phyloP scores from a whole-genome alignment of 2,888 invertebrate species.

The Cheilosia variabilis region DNA sequence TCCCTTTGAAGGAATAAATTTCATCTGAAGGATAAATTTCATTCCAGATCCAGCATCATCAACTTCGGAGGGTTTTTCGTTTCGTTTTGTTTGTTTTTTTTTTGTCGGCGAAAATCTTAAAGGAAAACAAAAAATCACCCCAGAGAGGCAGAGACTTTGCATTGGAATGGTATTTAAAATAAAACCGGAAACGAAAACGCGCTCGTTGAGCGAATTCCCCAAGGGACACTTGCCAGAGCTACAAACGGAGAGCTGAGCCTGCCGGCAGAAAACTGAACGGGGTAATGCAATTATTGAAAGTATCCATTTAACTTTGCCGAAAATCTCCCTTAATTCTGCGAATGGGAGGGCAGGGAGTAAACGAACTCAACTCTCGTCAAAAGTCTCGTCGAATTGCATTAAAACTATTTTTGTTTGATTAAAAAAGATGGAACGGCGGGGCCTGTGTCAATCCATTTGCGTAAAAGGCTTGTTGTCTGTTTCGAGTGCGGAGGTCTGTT shows the following conservation, averaged over 20 bases:
- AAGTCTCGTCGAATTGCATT: slow-evolving; percentile 75
- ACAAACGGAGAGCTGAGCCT: slow-evolving; percentile 1
- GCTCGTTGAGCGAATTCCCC: slow-evolving; percentile 61
- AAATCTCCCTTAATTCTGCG: slow-evolving; percentile 69
- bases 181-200: slow-evolving; percentile 18
- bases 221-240: slow-evolving; percentile 55
- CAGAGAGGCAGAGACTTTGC: slow-evolving; percentile 39
- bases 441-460: slow-evolving; percentile 71
- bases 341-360: slow-evolving; percentile 31
- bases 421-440: slow-evolving; percentile 48
- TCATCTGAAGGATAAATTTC: slow-evolving; percentile 50
- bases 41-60: slow-evolving; percentile 59
- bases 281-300: slow-evolving; percentile 75
- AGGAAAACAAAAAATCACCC: slow-evolving; percentile 67
- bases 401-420: slow-evolving; percentile 75
- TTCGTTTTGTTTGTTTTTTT: slow-evolving; percentile 30
- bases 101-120: slow-evolving; percentile 57
- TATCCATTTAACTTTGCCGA: slow-evolving; percentile 74
- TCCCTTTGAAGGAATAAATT: slow-evolving; percentile 66
- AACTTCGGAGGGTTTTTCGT: slow-evolving; percentile 50
- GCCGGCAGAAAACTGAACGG: slow-evolving; percentile 64
- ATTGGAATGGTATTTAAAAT: slow-evolving; percentile 38
- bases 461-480: slow-evolving; percentile 62
- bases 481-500: slow-evolving; percentile 61
- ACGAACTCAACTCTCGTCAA: slow-evolving; percentile 70